Evolutionary conservation across 2,888 invertebrate genomes (phyloP), one percentile per base, ranked within the genome.

Genomic region (Leptopilina myrica): DNA sequence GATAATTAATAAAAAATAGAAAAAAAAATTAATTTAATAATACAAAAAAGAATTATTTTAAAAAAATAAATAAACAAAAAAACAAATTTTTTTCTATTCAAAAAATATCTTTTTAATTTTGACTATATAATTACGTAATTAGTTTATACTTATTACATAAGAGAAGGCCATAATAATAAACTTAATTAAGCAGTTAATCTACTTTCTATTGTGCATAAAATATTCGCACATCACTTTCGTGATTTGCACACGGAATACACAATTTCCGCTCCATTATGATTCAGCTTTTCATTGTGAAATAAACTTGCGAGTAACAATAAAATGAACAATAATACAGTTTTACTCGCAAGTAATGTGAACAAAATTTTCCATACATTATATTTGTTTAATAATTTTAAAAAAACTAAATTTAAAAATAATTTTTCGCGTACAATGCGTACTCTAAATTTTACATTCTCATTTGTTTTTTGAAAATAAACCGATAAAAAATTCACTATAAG

Each of bases 211-310:
- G 46, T 69, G 67, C 33, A 33, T 20, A 69, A 69, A 46, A 69
- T 69, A 69, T 69, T 69, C 49, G 46, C 26, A 69, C 67, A 26
- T 49, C 26, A 53, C n/a, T 26, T 69, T 69, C 14, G 46, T 15
- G 20, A 20, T 69, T 49, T 53, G 6, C 20, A 62, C 62, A 49
- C 11, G 15, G 11, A 69, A 9, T 26, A 20, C 67, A 67, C 12
- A 67, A 49, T 67, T 67, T 49, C 46, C 49, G 20, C 20, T 67
- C 12, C 15, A 49, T 49, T 49, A 67, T 67, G 49, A 49, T 26
- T 67, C 20, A 67, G 67, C 49, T 67, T 67, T 67, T 49, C 49
- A 49, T 49, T 49, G 20, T 46, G 15, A 11, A 67, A 49, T 15
- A 69, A 69, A 26, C 67, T 49, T 49, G 20, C 46, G 14, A 49